Evolutionary conservation across 2,888 invertebrate genomes (phyloP), one percentile per base, ranked within the genome.

Genomic region (Balanococcus diminutus): DNA sequence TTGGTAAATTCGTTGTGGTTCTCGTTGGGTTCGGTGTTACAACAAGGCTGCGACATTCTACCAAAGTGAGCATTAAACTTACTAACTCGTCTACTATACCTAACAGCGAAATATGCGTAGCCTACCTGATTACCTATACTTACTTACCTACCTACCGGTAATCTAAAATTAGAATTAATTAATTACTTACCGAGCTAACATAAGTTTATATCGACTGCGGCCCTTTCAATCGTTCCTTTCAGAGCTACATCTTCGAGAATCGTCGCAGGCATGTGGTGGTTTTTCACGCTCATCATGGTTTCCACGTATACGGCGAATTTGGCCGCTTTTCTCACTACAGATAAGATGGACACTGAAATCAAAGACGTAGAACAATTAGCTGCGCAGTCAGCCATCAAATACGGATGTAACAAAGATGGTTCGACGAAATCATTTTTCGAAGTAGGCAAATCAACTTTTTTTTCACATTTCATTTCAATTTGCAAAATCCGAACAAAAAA

Each of bases 281-380:
- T 97, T 90, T 97, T 97, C 90, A 96, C 96, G 0, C 91, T 97
- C 85, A 97, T 97, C 89, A 94, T 98, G 92, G 94, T 96, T 31
- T 95, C 97, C 6, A 97, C 97, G 0, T 98, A 98, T 90, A 98
- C 98, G 1, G 98, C 98, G 72, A 98, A 98, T 90, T 92, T 98
- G 88, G 97, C 98, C 11, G 98, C 98, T 31, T 98, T 97, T 89
- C 92, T 98, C 5, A 98, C 98, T 0, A 96, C 95, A 89, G 96
- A 96, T 51, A 93, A 96, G 46, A 95, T 96, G 94, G 96, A 95
- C 87, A 94, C 94, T 61, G 95, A 96, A 1, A 97, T 99, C 87
- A 95, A 95, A 89, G 95, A 93, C 89, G 98, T 96, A 0, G 98
- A 98, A 89, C 98, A 98, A 90, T 92, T 99, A 87, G 96, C 97